These are phyloP conservation scores for Agriopis leucophaearia DNA, from an alignment of 2,888 invertebrate genomes.

Conservation along the genomic window DNA sequence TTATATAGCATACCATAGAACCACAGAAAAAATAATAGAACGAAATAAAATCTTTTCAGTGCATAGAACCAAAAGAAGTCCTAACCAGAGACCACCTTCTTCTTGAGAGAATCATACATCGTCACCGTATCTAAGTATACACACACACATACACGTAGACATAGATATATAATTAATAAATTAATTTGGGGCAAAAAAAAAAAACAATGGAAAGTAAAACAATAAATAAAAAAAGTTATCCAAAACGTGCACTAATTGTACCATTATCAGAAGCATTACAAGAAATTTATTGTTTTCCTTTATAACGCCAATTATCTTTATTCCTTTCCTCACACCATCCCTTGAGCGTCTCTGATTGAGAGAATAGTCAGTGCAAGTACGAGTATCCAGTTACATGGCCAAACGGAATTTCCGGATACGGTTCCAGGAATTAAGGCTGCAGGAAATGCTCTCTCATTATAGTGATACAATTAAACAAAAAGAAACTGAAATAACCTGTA, in stretches of 20 bases:
- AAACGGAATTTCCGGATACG: conserved; percentile 8
- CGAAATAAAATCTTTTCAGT: too few species aligned
- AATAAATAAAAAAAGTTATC: too few species aligned
- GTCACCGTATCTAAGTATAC: too few species aligned
- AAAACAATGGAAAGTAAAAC: too few species aligned
- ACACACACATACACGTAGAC: too few species aligned
- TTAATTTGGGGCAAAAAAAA: too few species aligned
- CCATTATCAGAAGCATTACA: not conserved
- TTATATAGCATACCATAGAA: too few species aligned
- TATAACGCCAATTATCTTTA: conserved; percentile 24
- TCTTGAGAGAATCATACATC: too few species aligned
- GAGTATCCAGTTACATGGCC: conserved; percentile 6
- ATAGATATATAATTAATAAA: too few species aligned
- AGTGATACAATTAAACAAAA: not conserved
- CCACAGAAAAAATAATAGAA: too few species aligned
- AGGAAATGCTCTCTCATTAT: conserved; percentile 12
- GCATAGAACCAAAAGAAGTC: too few species aligned
- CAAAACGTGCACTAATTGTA: conserved; percentile 8
- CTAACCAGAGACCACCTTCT: too few species aligned
- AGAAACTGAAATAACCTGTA: not conserved
- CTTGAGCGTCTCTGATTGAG: conserved; percentile 14
- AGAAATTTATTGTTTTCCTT: conserved; percentile 12
- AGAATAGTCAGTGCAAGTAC: conserved; percentile 12
- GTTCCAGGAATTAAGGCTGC: not conserved
- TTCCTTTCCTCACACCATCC: conserved; percentile 11